Conservation (phyloP, 2,797 vertebrate genomes). For the Myotis vivesi region DNA sequence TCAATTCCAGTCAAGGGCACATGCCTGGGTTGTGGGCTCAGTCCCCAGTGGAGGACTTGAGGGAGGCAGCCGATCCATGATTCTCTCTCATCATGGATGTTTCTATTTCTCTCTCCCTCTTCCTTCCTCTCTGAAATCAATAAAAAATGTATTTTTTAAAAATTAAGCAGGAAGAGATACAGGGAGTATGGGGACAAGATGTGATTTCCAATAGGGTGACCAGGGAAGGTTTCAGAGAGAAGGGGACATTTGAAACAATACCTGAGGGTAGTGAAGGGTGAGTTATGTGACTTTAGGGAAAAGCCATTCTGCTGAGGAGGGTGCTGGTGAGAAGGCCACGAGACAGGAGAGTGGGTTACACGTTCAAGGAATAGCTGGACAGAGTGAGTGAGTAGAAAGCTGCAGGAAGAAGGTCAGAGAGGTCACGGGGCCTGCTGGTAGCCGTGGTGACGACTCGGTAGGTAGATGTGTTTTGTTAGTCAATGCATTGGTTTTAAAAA, state of each 20-base stretch:
- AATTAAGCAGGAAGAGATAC: not conserved
- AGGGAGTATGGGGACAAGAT: not conserved
- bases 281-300: not conserved
- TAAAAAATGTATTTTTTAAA: not conserved
- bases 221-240: not conserved
- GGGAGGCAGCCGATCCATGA: no score
- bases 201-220: not conserved
- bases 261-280: not conserved
- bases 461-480: not conserved
- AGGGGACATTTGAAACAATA: not conserved
- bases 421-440: fast-evolving
- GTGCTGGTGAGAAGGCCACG: not conserved
- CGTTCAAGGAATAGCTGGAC: not conserved
- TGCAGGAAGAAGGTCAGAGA: not conserved
- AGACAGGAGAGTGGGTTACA: not conserved
- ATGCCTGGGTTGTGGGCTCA: no score
- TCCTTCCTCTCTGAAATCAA: no score
- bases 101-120: no score
- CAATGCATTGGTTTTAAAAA: not conserved
- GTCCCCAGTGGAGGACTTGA: no score
- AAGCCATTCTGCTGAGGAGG: not conserved
- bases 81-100: no score
- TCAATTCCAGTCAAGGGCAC: no score
- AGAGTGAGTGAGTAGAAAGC: not conserved
- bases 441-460: not conserved